Percentiles rank a stretch among this genome's conserved stretches.
These are phyloP conservation scores for Tenebrosternarchus preto DNA, from an alignment of 2,113 vertebrate species.

Conservation along the genomic window DNA sequence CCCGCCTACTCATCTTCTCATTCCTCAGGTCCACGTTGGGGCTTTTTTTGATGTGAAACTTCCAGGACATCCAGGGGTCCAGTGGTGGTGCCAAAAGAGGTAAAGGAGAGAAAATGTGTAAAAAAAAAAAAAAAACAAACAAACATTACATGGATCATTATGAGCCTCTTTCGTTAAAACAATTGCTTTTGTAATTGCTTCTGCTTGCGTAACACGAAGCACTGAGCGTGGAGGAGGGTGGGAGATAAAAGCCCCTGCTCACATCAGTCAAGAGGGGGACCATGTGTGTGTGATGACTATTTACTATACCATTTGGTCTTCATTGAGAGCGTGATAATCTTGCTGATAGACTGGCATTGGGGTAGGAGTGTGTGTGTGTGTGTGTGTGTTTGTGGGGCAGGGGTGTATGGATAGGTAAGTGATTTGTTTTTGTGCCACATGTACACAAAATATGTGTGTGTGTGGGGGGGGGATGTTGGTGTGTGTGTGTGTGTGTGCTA, in stretches of 20 bases:
- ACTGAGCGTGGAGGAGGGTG: not conserved
- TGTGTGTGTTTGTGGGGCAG: not conserved
- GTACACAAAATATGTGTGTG: not conserved
- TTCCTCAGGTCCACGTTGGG: not conserved
- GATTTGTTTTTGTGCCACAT: slow-evolving; percentile 23
- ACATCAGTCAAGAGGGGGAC: slow-evolving; percentile 21
- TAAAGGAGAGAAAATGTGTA: not conserved
- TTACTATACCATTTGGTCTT: slow-evolving; percentile 38
- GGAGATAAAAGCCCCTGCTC: slow-evolving; percentile 1
- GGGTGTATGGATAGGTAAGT: not conserved
- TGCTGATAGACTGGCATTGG: not conserved
- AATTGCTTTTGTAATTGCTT: not conserved
- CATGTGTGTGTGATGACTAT: slow-evolving; percentile 9
- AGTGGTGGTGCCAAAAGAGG: not conserved
- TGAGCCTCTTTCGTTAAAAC: slow-evolving; percentile 13
- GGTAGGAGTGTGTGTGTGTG: not conserved
- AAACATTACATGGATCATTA: not conserved
- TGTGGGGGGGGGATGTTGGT: not conserved
- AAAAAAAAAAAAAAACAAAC: no score
- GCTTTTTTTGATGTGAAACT: not conserved
- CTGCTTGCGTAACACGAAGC: slow-evolving; percentile 11
- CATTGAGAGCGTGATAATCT: slow-evolving; percentile 16
- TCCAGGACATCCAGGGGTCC: no score
- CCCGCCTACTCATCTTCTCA: no score
- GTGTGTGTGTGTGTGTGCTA: not conserved